Evolutionary conservation across 2,888 invertebrate species (phyloP), one percentile per base, ranked within the genome.

Genomic region (Drosophila parthenogenetica): DNA sequence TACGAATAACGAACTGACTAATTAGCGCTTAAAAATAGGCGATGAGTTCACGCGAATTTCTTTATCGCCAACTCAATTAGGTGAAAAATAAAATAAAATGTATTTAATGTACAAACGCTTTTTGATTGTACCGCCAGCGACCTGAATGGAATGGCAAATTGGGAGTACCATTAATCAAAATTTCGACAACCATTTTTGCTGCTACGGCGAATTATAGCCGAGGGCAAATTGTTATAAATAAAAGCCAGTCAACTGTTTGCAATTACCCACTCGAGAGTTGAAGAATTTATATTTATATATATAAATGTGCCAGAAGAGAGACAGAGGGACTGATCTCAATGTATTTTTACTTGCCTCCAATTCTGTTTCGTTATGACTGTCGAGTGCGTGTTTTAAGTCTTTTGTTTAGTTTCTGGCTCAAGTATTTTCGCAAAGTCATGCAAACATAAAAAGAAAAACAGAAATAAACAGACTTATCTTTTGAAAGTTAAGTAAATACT

Each of bases 151-250:
- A 66, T 62, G 69, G 60, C 42, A 54, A 76, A 54, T 66, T 76
- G 61, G 69, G 77, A 69, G 69, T 60, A 62, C 67, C 85, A 84
- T 85, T 79, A 84, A 86, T 84, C 84, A 84, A 86, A 74, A 65
- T 13, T 71, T 66, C 69, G 54, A 77, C 71, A 64, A 65, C 46
- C 2, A 29, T 29, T 29, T 29, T 29, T 59, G 55, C 54, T 35
- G 43, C 35, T 55, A 43, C 43, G 51, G 48, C 65, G 66, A 71
- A 65, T 73, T 60, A 16, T 32, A 29, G 78, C 77, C 75, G 51
- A 19, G 48, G 77, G 74, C 70, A 29, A 58, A 74, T 81, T 68
- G 79, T 79, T 82, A 85, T 82, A 74, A 83, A 80, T 79, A 82
- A 78, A 78, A 69, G 66, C 61, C 45, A 50, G 54, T 60, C 73